These are phyloP conservation scores for Euura saliciscinereae DNA, from an alignment of 1,140 invertebrate species.

Conservation along the genomic window DNA sequence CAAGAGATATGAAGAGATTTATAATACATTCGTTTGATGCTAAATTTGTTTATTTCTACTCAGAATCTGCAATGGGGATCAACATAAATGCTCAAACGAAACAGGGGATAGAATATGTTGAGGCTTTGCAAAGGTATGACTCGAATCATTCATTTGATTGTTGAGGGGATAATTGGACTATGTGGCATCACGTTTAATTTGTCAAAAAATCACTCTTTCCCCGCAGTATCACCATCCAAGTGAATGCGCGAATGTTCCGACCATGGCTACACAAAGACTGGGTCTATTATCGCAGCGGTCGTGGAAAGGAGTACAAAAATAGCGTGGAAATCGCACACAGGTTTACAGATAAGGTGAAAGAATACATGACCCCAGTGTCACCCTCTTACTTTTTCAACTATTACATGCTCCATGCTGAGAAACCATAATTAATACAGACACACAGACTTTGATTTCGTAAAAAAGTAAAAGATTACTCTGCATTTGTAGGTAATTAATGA, in stretches of 20 bases:
- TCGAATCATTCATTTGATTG: constrained; percentile 18
- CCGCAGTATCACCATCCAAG: constrained; percentile 36
- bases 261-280: constrained; percentile 25
- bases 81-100: constrained; percentile 75
- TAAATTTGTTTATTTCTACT: constrained; percentile 21
- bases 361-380: neutral
- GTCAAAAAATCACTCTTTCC: neutral
- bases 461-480: neutral
- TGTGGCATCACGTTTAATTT: too few species aligned
- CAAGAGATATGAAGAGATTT: neutral
- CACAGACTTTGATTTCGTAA: neutral
- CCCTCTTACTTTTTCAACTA: neutral
- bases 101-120: constrained; percentile 74
- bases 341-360: constrained; percentile 61
- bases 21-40: too few species aligned
- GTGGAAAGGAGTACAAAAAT: constrained; percentile 52
- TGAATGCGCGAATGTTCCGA: constrained; percentile 15
- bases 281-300: constrained; percentile 28
- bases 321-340: constrained; percentile 60
- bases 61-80: constrained; percentile 88
- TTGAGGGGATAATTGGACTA: neutral
- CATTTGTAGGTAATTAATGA: neutral
- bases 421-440: neutral
- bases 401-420: neutral
- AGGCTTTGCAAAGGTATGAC: constrained; percentile 69